Percentiles rank a stretch among this genome's conserved stretches.
Evolutionary conservation across 2,888 invertebrate species (phyloP).

Genomic region (Choreutis nemorana): DNA sequence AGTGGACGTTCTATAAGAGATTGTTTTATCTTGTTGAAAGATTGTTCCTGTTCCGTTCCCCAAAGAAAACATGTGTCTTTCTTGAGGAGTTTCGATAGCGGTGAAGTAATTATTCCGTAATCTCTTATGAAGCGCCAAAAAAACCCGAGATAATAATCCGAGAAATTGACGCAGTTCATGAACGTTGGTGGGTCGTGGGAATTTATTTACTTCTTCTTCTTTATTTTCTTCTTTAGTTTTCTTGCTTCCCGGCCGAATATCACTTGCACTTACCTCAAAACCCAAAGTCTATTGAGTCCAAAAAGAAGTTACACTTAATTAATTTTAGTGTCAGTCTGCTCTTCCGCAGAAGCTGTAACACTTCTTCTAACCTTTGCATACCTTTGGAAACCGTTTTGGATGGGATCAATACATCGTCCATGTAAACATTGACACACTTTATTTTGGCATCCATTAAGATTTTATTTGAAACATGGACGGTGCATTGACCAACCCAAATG

Average conservation of each 20-base stretch:
- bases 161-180: slow-evolving; percentile 10
- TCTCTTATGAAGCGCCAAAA: slow-evolving; percentile 8
- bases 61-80: slow-evolving; percentile 12
- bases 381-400: slow-evolving; percentile 11
- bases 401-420: slow-evolving; percentile 18
- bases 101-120: slow-evolving; percentile 9
- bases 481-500: slow-evolving; percentile 13
- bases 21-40: slow-evolving; percentile 14
- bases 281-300: slow-evolving; percentile 14
- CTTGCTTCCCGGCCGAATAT: slow-evolving; percentile 14
- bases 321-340: slow-evolving; percentile 15
- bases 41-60: slow-evolving; percentile 10
- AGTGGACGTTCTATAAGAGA: slow-evolving; percentile 14
- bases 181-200: slow-evolving; percentile 5
- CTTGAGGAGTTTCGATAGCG: slow-evolving; percentile 11
- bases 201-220: slow-evolving; percentile 7
- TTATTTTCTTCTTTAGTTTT: no score
- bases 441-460: slow-evolving; percentile 1
- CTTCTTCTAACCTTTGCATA: slow-evolving; percentile 9
- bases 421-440: slow-evolving; percentile 9
- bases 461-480: slow-evolving; percentile 10
- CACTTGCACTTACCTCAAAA: slow-evolving; percentile 11
- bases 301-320: slow-evolving; percentile 16
- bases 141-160: no score
- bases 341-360: slow-evolving; percentile 9